Evolutionary conservation across 2,888 invertebrate genomes (phyloP).

Genomic region (Ditylenchus weischeri): DNA sequence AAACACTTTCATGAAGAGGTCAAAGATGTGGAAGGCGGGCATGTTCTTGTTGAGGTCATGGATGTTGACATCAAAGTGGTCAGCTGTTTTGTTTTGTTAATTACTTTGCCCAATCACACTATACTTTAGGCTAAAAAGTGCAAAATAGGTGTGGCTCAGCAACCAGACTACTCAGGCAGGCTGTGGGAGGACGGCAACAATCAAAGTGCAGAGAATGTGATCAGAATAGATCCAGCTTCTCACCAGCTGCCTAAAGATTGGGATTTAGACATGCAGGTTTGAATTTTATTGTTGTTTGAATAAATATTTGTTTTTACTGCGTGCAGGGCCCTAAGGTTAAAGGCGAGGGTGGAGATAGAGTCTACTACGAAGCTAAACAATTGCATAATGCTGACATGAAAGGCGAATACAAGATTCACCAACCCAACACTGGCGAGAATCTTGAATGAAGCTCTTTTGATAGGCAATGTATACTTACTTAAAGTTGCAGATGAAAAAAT

Average conservation of each 20-base stretch:
- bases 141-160: neutral
- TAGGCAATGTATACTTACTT: too few relatives aligned
- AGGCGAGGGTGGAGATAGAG: constrained; percentile 3
- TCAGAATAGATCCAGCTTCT: neutral
- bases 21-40: neutral
- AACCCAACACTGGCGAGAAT: neutral
- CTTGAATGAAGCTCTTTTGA: neutral
- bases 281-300: too few relatives aligned
- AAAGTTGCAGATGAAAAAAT: too few relatives aligned
- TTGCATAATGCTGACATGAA: neutral
- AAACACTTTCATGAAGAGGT: neutral
- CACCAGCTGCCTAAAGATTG: neutral
- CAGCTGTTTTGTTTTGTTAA: too few relatives aligned
- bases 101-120: too few relatives aligned
- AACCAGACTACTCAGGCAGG: constrained; percentile 5
- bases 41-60: too few relatives aligned
- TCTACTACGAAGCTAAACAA: constrained; percentile 4
- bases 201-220: neutral
- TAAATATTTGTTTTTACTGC: too few relatives aligned
- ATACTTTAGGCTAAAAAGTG: too few relatives aligned
- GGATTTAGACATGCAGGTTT: neutral
- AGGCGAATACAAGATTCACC: neutral
- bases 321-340: neutral
- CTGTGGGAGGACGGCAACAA: neutral
- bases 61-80: too few relatives aligned